Base-by-base conservation (phyloP, 2,888 invertebrate genomes). In the Microplitis deprimator region DNA sequence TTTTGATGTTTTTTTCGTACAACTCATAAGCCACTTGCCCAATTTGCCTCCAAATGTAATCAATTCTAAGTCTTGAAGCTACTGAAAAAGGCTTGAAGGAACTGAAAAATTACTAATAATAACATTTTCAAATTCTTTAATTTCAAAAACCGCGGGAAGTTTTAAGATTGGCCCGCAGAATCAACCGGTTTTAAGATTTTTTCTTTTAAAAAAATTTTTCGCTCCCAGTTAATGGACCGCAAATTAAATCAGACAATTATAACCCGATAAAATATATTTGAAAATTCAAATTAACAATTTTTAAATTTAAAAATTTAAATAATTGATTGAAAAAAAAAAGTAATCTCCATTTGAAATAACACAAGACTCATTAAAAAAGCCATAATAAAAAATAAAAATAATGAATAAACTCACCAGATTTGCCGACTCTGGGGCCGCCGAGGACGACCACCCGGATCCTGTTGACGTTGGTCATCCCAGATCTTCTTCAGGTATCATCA, bases 401-500 rank as follows among this genome's bases (percentile, higher is more conserved):
- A 50, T 59, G 73, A 41, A 65, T 61, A 29, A 5, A 91, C 93
- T 92, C 90, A 95, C 95, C 95, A 90, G 95, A 94, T 91, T 95
- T 95, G 87, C 95, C 95, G 89, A 95, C 94, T 88, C 93, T 92
- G 86, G 94, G 92, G 89, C 94, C 93, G 87, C 95, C 95, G 89
- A 95, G 92, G 90, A 95, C 94, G 91, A 95, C 95, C 90, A 95
- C 94, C 92, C 94, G 93, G 91, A 95, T 95, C 90, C 94, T 93
- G 91, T 93, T 94, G 90, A 94, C 93, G 91, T 94, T 94, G 91
- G 95, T 95, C 94, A 95, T 94, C 85, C 76, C 77, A 71, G 77
- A 72, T 75, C 71, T 69, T 73, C 73, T 72, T 84, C 83, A 86
- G 77, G 85, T 85, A 80, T 85, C 87, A 82, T 86, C 83, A 16